Evolutionary conservation across 2,888 invertebrate species (phyloP), one percentile per base, ranked within the genome.

Genomic region (Malthinus flaveolus): DNA sequence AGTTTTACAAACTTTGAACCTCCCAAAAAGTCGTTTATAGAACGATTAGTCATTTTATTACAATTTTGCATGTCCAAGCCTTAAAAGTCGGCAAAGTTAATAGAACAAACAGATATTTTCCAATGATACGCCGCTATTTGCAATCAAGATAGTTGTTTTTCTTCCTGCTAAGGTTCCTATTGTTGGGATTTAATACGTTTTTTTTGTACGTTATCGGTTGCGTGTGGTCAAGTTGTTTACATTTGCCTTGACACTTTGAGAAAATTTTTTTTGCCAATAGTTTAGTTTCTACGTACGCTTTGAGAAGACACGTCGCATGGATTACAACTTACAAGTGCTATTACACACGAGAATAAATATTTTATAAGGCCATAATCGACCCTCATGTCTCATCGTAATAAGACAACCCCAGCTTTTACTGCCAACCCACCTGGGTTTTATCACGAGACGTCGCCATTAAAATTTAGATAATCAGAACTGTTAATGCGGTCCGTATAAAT

Each of bases 81-180:
- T 23, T 23, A 42, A 42, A 42, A 42, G 15, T 42, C 15, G 13
- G 15, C 15, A 15, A 42, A 9, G 39, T 42, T 42, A 15, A 23
- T 42, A 15, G 39, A 42, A 42, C 39, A 42, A 42, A 42, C 23
- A 42, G 39, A 42, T 42, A 42, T 42, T 42, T 42, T n/a, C n/a
- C 13, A 42, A 12, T 15, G 39, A 42, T 42, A 42, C 23, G 39
- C 39, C 2, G 23, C 13, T 42, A 42, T 42, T 15, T 15, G 23
- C 11, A 13, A 42, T 42, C 39, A 15, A 15, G 39, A 42, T 42
- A 9, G 15, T 42, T 42, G 39, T 12, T 42, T 42, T 42, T 23
- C 23, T 42, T 42, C 39, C 15, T 15, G 23, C 23, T 42, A 23
- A 42, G 15, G 23, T 42, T 42, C 23, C 39, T 23, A 42, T 42